Percentiles rank a stretch among this genome's conserved stretches.
Conservation (phyloP, 1,140 invertebrate genomes). For the Steinernema khuongi region DNA sequence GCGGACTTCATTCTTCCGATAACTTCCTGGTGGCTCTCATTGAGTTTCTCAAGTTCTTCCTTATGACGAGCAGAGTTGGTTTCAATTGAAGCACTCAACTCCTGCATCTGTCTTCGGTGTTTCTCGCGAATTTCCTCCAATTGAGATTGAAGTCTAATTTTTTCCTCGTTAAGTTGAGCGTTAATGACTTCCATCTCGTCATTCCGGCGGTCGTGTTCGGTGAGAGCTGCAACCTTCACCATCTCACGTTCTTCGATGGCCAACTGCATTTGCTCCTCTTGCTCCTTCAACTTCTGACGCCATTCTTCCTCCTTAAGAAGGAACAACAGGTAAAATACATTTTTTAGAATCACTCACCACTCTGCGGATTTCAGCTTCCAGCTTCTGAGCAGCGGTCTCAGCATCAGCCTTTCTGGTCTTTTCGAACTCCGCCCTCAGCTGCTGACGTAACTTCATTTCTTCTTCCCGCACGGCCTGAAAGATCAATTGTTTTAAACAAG, state of each 20-base stretch:
- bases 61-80: not conserved
- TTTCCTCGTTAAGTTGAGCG: not conserved
- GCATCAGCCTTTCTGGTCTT: not conserved
- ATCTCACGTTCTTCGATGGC: constrained; percentile 3
- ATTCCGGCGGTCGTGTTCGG: not conserved
- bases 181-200: not conserved
- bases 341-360: not conserved
- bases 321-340: not conserved
- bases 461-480: constrained; percentile 47
- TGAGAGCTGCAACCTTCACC: not conserved
- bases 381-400: not conserved
- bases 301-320: not conserved
- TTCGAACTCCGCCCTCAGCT: not conserved
- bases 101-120: not conserved
- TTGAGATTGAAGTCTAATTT: not conserved
- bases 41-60: not conserved
- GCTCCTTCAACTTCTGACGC: not conserved
- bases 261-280: constrained; percentile 3
- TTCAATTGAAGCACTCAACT: not conserved
- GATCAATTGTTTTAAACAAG: too few relatives aligned
- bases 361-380: not conserved
- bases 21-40: not conserved
- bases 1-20: not conserved
- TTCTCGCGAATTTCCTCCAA: not conserved
- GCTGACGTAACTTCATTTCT: constrained; percentile 24